phyloP scores from a whole-genome alignment of 2,113 vertebrate genomes.

The Chitala chitala region DNA sequence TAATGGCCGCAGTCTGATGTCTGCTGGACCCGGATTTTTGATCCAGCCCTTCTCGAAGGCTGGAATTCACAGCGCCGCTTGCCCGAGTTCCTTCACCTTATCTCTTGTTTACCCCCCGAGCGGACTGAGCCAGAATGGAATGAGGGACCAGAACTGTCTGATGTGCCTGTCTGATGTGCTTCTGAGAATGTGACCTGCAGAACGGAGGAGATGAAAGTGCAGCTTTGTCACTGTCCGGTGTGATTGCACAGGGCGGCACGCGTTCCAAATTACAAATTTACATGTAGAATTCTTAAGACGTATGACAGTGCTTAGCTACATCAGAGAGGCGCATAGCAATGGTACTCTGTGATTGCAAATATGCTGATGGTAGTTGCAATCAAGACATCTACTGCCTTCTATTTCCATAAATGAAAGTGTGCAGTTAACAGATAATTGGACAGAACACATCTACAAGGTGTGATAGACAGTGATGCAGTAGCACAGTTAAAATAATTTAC shows the following conservation, averaged over 20 bases:
- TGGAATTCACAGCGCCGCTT: not conserved
- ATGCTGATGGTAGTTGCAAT: too few relatives aligned
- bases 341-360: not conserved
- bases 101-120: constrained; percentile 17
- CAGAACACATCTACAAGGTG: not conserved
- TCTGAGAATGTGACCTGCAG: not conserved
- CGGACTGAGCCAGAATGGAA: not conserved
- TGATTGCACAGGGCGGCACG: not conserved
- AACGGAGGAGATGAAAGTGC: not conserved
- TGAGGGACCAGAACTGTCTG: not conserved
- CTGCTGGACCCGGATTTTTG: not conserved
- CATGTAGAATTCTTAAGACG: not conserved
- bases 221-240: not conserved
- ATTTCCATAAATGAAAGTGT: not conserved
- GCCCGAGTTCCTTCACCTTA: not conserved
- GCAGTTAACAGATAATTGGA: not conserved
- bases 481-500: too few relatives aligned
- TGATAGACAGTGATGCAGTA: not conserved
- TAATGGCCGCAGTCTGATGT: not conserved
- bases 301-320: not conserved
- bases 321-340: not conserved
- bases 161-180: not conserved
- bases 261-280: not conserved
- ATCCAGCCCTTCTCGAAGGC: not conserved
- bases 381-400: too few relatives aligned